Evolutionary conservation across 2,113 vertebrate species (phyloP), one percentile per base, ranked within the genome.

Genomic region (Tricholaema leucomelas): DNA sequence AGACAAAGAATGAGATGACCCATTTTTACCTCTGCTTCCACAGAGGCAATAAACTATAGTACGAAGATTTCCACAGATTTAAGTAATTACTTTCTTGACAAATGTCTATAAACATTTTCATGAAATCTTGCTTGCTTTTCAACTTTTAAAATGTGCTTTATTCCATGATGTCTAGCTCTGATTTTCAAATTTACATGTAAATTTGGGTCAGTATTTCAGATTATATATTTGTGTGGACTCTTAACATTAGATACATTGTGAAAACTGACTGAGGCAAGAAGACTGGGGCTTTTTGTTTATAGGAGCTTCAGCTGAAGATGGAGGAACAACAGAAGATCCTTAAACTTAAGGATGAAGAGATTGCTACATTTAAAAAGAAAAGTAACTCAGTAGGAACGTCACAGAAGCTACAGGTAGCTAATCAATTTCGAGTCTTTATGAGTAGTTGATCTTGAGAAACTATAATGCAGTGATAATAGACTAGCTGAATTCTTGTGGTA

Each of bases 251-350:
- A 46, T 31, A 17, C 38, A 15, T 60, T 73, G 75, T 36, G n/a
- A 84, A 84, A 81, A n/a, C 27, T 44, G 40, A 80, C 44, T 36
- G 33, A 91, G 63, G 11, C 35, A 81, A 33, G 46, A 67, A 30
- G 44, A 89, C 54, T 12, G 60, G 4, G 15, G 2, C 40, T 89
- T 92, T 86, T 72, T 91, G 74, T 73, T 97, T 77, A 23, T 30
- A 98, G 98, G 97, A 98, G 71, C 96, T 98, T 55, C 97, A 98
- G 27, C 60, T 97, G 85, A 98, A 97, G 93, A 94, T 92, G 84
- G 94, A 96, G 31, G 90, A 97, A 71, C 96, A 97, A 61, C 92
- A 93, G 84, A 97, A 96, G 59, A 97, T 84, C 50, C 85, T 97
- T 72, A 95, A 93, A 95, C 74, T 95, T 52, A 97, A 97, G 86